Evolutionary conservation across 37 sponge, comb jelly and placozoan species (phyloP).

Genomic region (Halisarca cf. caerulea): DNA sequence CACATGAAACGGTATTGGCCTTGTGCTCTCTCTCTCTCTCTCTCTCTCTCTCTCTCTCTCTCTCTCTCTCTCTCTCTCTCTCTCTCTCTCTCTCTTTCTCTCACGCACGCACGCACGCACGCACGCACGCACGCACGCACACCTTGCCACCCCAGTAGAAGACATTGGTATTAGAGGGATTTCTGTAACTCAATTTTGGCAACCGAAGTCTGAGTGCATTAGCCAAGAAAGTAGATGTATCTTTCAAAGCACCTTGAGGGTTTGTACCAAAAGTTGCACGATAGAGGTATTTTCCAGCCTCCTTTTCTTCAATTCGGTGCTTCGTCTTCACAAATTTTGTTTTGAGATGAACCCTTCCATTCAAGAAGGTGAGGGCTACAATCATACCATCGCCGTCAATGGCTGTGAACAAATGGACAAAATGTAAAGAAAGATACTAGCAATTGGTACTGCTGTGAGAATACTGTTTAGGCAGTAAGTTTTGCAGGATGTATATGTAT

Average conservation of each 20-base stretch:
- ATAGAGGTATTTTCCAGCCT: conserved; percentile 56
- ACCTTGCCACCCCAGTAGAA: conserved; percentile 95
- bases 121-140: neutral
- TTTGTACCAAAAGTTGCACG: conserved; percentile 87
- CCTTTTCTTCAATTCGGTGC: conserved; percentile 64
- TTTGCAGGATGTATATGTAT: too few species aligned
- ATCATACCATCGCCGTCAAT: conserved; percentile 98
- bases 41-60: too few species aligned
- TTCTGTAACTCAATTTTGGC: conserved; percentile 71
- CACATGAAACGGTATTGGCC: too few species aligned
- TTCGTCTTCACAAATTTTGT: conserved; percentile 69
- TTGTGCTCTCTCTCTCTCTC: too few species aligned
- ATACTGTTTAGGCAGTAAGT: too few species aligned
- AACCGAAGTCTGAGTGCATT: conserved; percentile 32
- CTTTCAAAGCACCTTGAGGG: conserved; percentile 55
- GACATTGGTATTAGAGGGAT: conserved; percentile 92
- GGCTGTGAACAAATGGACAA: conserved; percentile 30
- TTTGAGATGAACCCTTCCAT: conserved; percentile 78
- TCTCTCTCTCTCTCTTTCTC: too few species aligned
- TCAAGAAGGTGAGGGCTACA: conserved; percentile 74
- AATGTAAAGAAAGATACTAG: too few species aligned
- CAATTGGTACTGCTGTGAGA: too few species aligned
- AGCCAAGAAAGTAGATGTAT: conserved; percentile 47
- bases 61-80: too few species aligned
- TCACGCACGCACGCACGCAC: conserved; percentile 8